These are phyloP conservation scores for Scaptomyza parva DNA, from an alignment of 2,888 invertebrate species.

Conservation along the genomic window DNA sequence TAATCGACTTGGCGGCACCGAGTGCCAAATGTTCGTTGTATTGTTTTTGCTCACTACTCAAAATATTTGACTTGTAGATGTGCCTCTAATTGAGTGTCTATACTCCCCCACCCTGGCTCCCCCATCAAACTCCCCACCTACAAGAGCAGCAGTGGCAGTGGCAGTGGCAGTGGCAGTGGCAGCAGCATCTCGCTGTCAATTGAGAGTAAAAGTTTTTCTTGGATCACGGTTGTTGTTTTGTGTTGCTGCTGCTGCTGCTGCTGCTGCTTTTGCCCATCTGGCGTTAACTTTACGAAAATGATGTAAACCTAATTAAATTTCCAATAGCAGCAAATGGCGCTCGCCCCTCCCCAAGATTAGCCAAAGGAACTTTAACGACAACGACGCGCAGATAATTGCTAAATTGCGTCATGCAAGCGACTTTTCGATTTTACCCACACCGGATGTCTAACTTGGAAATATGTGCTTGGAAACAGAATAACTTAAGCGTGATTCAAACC, in stretches of 20 bases:
- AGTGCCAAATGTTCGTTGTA: constrained; percentile 66
- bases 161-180: too few relatives aligned
- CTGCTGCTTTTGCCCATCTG: constrained; percentile 67
- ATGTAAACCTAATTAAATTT: constrained; percentile 81
- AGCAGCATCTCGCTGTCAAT: constrained; percentile 13
- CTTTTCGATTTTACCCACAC: constrained; percentile 35
- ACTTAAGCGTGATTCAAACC: neutral
- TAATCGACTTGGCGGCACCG: constrained; percentile 68
- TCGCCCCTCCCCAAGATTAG: constrained; percentile 45
- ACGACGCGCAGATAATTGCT: constrained; percentile 69
- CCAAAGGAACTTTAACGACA: constrained; percentile 63
- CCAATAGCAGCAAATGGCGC: constrained; percentile 72
- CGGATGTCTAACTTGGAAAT: constrained; percentile 9
- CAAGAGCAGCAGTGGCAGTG: too few relatives aligned
- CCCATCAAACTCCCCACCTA: neutral
- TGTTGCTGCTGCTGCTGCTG: constrained; percentile 46
- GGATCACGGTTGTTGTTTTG: constrained; percentile 53
- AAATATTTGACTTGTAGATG: constrained; percentile 81
- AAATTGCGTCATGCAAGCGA: constrained; percentile 72
- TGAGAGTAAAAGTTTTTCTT: constrained; percentile 56
- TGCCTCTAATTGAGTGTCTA: constrained; percentile 72
- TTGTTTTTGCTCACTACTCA: constrained; percentile 71
- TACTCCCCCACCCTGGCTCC: constrained; percentile 10
- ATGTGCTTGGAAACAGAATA: constrained; percentile 4
- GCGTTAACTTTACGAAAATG: constrained; percentile 72